Conservation (phyloP, 2,113 vertebrate genomes). For the Syngnathus typhle region DNA sequence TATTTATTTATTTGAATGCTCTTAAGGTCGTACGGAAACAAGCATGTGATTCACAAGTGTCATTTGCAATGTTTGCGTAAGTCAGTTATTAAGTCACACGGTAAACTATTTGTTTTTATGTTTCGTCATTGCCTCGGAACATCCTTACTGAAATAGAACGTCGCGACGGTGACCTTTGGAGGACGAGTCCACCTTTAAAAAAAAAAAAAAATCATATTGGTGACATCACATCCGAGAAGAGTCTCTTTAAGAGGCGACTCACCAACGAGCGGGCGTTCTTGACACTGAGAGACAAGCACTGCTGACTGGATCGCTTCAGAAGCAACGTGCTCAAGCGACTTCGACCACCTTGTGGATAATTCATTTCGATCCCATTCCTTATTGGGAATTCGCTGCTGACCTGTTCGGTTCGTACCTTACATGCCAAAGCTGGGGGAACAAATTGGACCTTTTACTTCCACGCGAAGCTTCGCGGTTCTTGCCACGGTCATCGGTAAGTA, state of each 20-base stretch:
- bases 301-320: constrained; percentile 5
- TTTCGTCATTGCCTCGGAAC: constrained; percentile 1
- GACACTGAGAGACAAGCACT: constrained; percentile 19
- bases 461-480: constrained; percentile 68
- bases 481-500: constrained; percentile 72
- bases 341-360: constrained; percentile 37
- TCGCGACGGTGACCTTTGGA: background rate
- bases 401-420: constrained; percentile 33
- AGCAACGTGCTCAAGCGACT: background rate
- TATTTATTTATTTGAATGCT: constrained; percentile 41
- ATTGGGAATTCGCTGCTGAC: background rate
- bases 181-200: constrained; percentile 65
- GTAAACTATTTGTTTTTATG: constrained; percentile 8
- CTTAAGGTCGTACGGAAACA: constrained; percentile 61
- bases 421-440: constrained; percentile 70
- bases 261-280: constrained; percentile 38
- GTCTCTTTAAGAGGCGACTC: constrained; percentile 54
- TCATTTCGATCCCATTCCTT: background rate
- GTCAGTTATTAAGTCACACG: background rate
- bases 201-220: background rate
- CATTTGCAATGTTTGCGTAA: background rate
- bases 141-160: constrained; percentile 8
- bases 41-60: background rate
- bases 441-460: constrained; percentile 37
- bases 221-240: constrained; percentile 43